phyloP scores from a whole-genome alignment of 1,140 invertebrate species.

The Reticulitermes speratus region DNA sequence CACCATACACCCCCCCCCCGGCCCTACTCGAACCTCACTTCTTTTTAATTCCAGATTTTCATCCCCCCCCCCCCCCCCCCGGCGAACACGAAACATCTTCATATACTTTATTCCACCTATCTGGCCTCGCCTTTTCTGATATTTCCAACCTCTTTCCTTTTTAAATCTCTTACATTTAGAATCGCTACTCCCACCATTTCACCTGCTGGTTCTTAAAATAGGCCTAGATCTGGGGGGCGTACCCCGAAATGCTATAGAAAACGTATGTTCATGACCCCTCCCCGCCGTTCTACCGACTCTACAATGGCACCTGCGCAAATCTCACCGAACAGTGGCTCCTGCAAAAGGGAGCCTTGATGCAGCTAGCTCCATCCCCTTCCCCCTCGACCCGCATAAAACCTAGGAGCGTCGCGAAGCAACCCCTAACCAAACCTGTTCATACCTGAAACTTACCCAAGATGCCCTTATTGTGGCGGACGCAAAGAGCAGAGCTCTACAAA shows the following conservation, averaged over 20 bases:
- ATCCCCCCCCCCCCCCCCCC: background rate
- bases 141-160: too few relatives aligned
- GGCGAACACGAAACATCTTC: background rate
- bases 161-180: too few relatives aligned
- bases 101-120: background rate
- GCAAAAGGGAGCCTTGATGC: background rate
- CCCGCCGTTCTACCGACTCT: background rate
- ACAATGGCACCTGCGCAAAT: background rate
- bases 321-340: background rate
- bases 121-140: too few relatives aligned
- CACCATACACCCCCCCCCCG: too few relatives aligned
- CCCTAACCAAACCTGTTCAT: too few relatives aligned
- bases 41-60: too few relatives aligned
- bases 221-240: background rate
- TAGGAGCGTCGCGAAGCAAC: too few relatives aligned
- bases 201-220: background rate
- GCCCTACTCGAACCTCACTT: too few relatives aligned
- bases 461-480: too few relatives aligned
- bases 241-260: constrained; percentile 15
- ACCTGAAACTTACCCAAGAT: too few relatives aligned
- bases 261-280: background rate
- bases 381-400: too few relatives aligned
- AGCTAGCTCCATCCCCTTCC: background rate
- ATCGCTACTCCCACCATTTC: background rate
- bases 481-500: too few relatives aligned